Evolutionary conservation across 2,888 invertebrate species (phyloP).

Genomic region (Lymantria dispar): DNA sequence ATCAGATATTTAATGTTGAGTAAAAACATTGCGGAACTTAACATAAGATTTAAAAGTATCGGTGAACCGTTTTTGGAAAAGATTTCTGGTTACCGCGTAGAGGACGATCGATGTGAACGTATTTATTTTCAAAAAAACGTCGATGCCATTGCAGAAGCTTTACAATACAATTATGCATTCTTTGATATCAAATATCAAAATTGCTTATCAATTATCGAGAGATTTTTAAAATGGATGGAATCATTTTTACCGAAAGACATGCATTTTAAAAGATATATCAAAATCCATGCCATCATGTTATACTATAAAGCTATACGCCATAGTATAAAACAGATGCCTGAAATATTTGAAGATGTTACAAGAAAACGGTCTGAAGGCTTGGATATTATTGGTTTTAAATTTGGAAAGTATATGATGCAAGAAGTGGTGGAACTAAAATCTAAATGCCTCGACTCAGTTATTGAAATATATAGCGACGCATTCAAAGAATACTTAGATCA

Average conservation of each 20-base stretch:
- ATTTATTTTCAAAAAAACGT: conserved; percentile 7
- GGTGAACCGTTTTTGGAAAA: conserved; percentile 41
- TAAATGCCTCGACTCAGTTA: conserved; percentile 47
- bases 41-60: conserved; percentile 32
- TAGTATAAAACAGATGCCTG: conserved; percentile 31
- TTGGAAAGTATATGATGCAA: conserved; percentile 45
- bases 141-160: conserved; percentile 30
- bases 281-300: conserved; percentile 50
- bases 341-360: conserved; percentile 26
- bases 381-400: conserved; percentile 43
- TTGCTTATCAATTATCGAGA: conserved; percentile 43
- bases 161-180: conserved; percentile 47
- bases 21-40: conserved; percentile 34
- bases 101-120: neutral
- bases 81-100: conserved; percentile 17
- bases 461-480: conserved; percentile 37
- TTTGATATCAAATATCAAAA: conserved; percentile 38
- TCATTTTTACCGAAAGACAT: conserved; percentile 42
- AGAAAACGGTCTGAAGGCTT: conserved; percentile 35
- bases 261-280: conserved; percentile 39
- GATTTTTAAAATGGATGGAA: conserved; percentile 37
- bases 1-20: conserved; percentile 47
- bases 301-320: conserved; percentile 50
- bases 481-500: conserved; percentile 31
- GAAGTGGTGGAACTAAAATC: conserved; percentile 40